phyloP scores from a whole-genome alignment of 2,113 vertebrate genomes.

The Charadrius vociferus region DNA sequence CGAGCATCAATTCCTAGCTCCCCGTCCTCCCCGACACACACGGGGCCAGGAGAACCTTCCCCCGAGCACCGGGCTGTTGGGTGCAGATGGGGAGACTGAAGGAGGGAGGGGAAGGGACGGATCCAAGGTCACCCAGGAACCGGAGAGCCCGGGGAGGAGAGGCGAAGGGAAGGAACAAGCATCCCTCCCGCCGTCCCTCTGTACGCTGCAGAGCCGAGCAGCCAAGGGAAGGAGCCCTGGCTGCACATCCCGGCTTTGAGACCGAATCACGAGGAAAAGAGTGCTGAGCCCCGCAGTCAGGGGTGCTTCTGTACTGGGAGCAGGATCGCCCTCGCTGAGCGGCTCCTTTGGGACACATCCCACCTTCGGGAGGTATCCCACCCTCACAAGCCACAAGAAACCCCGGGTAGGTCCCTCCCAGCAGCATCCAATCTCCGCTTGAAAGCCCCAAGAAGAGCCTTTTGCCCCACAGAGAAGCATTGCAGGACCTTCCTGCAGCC shows the following conservation, averaged over 20 bases:
- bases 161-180: not conserved
- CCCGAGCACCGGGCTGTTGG: not conserved
- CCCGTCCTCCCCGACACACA: fast-evolving
- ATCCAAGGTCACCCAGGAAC: constrained; percentile 22
- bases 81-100: not conserved
- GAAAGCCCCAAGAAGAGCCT: not conserved
- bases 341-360: not conserved
- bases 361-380: not conserved
- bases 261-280: fast-evolving
- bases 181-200: fast-evolving
- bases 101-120: not conserved
- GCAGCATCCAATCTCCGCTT: not conserved
- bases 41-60: not conserved
- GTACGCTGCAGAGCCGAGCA: not conserved
- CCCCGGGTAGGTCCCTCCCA: not conserved
- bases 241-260: fast-evolving
- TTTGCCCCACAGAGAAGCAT: not conserved
- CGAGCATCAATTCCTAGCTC: not conserved
- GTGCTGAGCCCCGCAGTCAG: not conserved
- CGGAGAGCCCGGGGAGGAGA: not conserved
- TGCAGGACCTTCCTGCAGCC: not conserved
- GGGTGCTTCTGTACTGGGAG: fast-evolving
- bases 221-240: not conserved
- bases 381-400: not conserved
- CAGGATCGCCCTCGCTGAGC: not conserved